Conservation (phyloP, 2,797 vertebrate species). For the Melanotaenia trifasciata region DNA sequence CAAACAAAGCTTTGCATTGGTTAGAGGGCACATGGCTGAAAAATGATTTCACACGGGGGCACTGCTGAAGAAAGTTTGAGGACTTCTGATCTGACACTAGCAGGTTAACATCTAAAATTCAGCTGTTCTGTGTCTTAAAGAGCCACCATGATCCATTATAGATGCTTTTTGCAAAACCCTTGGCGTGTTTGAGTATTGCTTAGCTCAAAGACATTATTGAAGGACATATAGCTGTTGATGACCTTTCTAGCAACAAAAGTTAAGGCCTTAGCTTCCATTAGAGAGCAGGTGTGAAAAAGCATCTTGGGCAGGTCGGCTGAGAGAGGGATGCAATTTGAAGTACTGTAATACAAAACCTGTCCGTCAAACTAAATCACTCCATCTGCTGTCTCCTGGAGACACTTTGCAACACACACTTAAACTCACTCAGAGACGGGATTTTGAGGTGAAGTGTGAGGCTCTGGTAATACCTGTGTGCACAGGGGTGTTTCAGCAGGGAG, state of each 20-base stretch:
- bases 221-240: conserved; percentile 2
- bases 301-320: conserved; percentile 25
- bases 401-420: conserved; percentile 28
- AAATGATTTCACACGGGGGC: too few relatives aligned
- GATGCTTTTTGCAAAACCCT: neutral
- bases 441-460: conserved; percentile 56
- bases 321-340: conserved; percentile 52
- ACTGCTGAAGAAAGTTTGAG: too few relatives aligned
- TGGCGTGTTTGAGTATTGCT: neutral
- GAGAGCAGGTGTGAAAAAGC: conserved; percentile 35
- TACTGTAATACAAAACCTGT: conserved; percentile 61
- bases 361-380: conserved; percentile 64
- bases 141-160: neutral
- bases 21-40: too few relatives aligned
- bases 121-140: neutral
- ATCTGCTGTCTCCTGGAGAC: conserved; percentile 26
- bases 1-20: too few relatives aligned
- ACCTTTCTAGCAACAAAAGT: conserved; percentile 15
- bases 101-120: neutral
- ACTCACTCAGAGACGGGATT: conserved; percentile 26
- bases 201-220: neutral
- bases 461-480: conserved; percentile 77
- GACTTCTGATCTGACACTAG: neutral
- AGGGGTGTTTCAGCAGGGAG: conserved; percentile 67
- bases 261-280: conserved; percentile 20